A percentile compares a stretch with the other conserved stretches of the same genome.
phyloP scores from a whole-genome alignment of 2,797 vertebrate genomes.

The Urosaurus nigricauda region DNA sequence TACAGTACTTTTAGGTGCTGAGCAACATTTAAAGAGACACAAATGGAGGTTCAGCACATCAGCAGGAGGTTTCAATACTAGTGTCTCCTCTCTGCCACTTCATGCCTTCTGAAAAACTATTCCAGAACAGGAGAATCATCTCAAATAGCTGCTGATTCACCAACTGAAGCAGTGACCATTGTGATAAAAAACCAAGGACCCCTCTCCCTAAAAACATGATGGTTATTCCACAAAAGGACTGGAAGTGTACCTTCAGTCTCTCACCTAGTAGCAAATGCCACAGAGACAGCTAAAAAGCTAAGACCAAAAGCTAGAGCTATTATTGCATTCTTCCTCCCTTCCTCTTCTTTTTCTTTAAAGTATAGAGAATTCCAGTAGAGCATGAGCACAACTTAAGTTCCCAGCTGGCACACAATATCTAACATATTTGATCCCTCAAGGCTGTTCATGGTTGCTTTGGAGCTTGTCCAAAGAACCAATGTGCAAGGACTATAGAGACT shows the following conservation, averaged over 20 bases:
- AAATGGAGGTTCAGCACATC: not conserved
- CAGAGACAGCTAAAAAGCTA: not conserved
- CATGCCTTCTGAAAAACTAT: not conserved
- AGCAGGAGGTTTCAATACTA: no score
- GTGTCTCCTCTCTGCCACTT: no score
- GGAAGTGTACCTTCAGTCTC: not conserved
- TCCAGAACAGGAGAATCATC: not conserved
- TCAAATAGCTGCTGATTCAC: not conserved
- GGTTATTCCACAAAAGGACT: not conserved
- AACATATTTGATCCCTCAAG: not conserved
- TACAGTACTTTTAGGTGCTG: not conserved
- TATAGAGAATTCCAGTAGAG: not conserved
- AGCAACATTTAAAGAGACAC: not conserved
- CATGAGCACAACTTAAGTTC: not conserved
- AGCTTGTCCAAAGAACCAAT: not conserved
- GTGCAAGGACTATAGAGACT: not conserved
- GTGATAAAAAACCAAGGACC: not conserved
- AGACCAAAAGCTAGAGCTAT: no score
- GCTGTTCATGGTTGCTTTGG: not conserved
- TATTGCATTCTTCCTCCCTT: not conserved
- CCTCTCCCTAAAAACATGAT: not conserved
- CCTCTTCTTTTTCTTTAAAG: not conserved
- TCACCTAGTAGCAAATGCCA: not conserved
- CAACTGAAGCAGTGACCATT: not conserved
- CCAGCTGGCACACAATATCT: not conserved